phyloP scores from a whole-genome alignment of 2,113 vertebrate genomes.

The Malurus cyaneus region DNA sequence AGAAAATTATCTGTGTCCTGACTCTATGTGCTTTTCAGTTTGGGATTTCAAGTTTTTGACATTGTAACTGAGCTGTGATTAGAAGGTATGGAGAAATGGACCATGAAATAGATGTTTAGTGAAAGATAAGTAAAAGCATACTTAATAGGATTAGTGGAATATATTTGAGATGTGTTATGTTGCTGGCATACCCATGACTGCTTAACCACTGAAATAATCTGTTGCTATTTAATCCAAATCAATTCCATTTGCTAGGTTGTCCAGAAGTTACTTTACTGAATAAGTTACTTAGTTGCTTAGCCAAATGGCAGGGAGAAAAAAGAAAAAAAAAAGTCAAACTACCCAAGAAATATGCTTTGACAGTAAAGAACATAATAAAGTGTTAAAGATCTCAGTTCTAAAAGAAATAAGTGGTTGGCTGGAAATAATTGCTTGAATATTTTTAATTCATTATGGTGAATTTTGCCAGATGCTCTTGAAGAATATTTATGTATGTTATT shows the following conservation, averaged over 20 bases:
- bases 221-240: slow-evolving; percentile 6
- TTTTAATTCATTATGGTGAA: background rate
- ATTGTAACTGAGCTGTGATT: background rate
- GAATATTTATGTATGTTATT: background rate
- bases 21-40: background rate
- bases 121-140: background rate
- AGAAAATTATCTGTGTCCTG: background rate
- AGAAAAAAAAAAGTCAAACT: background rate
- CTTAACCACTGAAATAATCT: slow-evolving; percentile 16
- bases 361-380: background rate
- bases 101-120: background rate
- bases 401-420: background rate
- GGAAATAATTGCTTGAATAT: slow-evolving; percentile 16
- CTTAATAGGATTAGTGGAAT: background rate
- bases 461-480: slow-evolving; percentile 20
- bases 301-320: accelerated
- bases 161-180: background rate
- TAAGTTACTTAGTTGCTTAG: slow-evolving; percentile 10
- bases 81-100: background rate
- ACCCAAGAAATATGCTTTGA: background rate
- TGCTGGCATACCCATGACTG: background rate
- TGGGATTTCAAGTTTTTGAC: background rate
- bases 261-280: slow-evolving; percentile 17
- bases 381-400: background rate
- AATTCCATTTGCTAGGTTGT: slow-evolving; percentile 24